A percentile compares a stretch with the other conserved stretches of the same genome.
These are phyloP conservation scores for Scaptomyza polygonia DNA, from an alignment of 2,888 invertebrate species.

Conservation along the genomic window DNA sequence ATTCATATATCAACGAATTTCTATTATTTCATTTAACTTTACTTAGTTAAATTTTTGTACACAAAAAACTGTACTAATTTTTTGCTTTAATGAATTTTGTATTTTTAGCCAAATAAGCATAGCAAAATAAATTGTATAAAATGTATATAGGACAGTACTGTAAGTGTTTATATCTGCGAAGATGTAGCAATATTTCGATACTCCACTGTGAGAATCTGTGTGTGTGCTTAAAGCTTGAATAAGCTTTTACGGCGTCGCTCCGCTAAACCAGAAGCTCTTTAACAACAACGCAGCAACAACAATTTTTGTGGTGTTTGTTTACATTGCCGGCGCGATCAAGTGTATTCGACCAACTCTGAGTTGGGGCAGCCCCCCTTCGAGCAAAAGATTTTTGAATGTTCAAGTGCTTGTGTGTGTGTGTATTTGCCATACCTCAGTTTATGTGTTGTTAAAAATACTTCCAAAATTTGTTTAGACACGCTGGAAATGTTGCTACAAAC, in stretches of 20 bases:
- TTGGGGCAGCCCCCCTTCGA: neutral
- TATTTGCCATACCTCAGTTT: conserved; percentile 4
- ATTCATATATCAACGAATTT: too few relatives aligned
- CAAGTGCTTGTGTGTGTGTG: neutral
- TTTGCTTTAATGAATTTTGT: too few relatives aligned
- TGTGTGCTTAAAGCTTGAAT: conserved; percentile 38
- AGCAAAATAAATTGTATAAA: too few relatives aligned
- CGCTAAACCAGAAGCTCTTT: conserved; percentile 10
- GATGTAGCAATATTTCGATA: conserved; percentile 27
- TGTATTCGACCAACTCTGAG: conserved; percentile 15
- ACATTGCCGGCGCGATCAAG: conserved; percentile 49
- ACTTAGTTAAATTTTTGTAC: too few relatives aligned
- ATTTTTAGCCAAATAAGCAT: too few relatives aligned
- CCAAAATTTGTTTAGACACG: conserved; percentile 19
- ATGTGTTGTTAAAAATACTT: conserved; percentile 6
- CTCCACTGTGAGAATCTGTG: conserved; percentile 21
- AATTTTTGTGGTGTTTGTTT: conserved; percentile 50
- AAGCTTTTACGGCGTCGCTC: conserved; percentile 41
- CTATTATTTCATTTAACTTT: too few relatives aligned
- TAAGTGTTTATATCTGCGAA: neutral
- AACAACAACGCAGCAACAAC: conserved; percentile 9
- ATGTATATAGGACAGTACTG: too few relatives aligned
- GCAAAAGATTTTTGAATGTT: neutral
- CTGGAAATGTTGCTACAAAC: conserved; percentile 20
- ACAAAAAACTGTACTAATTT: too few relatives aligned